Evolutionary conservation across 2,888 invertebrate genomes (phyloP), one percentile per base, ranked within the genome.

Genomic region (Hypolimnas misippus): DNA sequence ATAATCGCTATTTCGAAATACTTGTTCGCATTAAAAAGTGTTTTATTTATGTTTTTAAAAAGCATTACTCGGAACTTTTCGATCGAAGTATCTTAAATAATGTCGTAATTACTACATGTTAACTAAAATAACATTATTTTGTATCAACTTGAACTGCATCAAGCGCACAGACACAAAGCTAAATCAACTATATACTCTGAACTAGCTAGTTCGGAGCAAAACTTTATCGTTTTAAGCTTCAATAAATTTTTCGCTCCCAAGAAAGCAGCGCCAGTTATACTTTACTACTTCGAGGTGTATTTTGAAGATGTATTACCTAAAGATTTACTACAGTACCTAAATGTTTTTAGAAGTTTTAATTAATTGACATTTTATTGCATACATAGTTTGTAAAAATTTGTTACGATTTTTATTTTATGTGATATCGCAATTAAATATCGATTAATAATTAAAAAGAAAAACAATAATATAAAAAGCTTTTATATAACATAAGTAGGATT

Each of bases 171-270:
- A 49, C 14, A 49, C 49, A 49, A 19, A 25, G 14, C 25, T 29
- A 25, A 49, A 49, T 49, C 25, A 29, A 49, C 49, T 42, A 51
- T 29, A 51, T 56, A 62, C 40, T 57, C 52, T 59, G 56, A 65
- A 56, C 40, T 38, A 62, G 46, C 55, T 54, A 54, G 49, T 62
- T 53, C 49, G 35, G 33, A 58, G 33, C 38, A 57, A 29, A 62
- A 62, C 50, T 63, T 66, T 57, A 59, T 66, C 42, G 40, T 35
- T 42, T 50, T 51, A 49, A 44, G 31, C 59, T 49, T 52, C 58
- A 49, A 65, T 62, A 62, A 58, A 62, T 59, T 29, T 62, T 57
- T 56, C 51, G 56, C 46, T 59, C 33, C 44, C 52, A 56, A 62
- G 38, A 55, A 65, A 65, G 46, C 49, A 38, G 58, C 52, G 33